Base-by-base conservation (phyloP, 1,140 invertebrate species). In the Bombus affinis region DNA sequence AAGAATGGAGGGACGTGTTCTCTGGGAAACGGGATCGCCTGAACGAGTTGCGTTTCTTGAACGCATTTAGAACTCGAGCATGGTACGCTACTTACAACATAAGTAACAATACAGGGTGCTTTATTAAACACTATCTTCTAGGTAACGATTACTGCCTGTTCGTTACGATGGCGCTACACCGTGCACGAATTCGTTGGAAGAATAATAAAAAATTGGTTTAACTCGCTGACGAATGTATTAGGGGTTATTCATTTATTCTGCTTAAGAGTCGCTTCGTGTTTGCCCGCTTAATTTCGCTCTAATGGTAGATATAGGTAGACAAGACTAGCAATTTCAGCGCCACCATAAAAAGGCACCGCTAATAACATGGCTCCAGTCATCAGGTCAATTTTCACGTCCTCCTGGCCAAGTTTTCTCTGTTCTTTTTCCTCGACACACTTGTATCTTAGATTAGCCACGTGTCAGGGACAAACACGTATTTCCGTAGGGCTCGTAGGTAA, bases 321-420 rank as follows among this genome's bases (percentile, higher is more conserved):
- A 13, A 32, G 32, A 13, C 8, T 42, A 39, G 57, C 28, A 77
- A 59, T 62, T 59, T 77, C 13, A 59, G 22, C 53, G 25, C 12
- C 6, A 9, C 6, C 3, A 25, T 76, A 76, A 76, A 59, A 62
- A 37, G n/a, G 15, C 35, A 2, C 53, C 13, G 35, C 12, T 62
- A 76, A 62, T 53, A 76, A 59, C 32, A 47, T 28, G 32, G 5
- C 47, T 28, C 2, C 32, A 59, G 35, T 59, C 74, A 28, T 32
- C 35, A 28, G 44, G 37, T 62, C 37, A 62, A 77, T 77, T 77
- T 77, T 77, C 75, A 42, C 32, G 1, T 68, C 37, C 37, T 28
- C 8, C 4, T 10, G 57, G 32, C 22, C 18, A 57, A 37, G 15
- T 57, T 75, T 37, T 47, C 22, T 10, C 18, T 35, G n/a, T n/a